Conservation (phyloP, 1,140 invertebrate species). For the Drosophila melanogaster region Release_6_plus_ISO1_MT NC_004354.4:6015501-6016000, state of each 20-base stretch:
- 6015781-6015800: conserved; percentile 41
- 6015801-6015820: conserved; percentile 60
- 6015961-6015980: neutral
- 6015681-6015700: conserved; percentile 75
- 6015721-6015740: conserved; percentile 2
- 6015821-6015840: neutral
- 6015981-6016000: neutral
- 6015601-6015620: neutral
- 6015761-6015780: conserved; percentile 42
- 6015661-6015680: conserved; percentile 48
- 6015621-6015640: conserved; percentile 4
- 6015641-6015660: conserved; percentile 15
- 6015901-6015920: conserved; percentile 77
- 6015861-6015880: conserved; percentile 23
- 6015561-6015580: conserved; percentile 67
- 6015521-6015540: neutral
- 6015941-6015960: conserved; percentile 12
- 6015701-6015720: conserved; percentile 42
- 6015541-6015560: conserved; percentile 64
- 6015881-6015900: conserved; percentile 62
- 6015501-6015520: too few species aligned
- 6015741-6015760: neutral
- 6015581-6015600: conserved; percentile 75
- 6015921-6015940: conserved; percentile 35
- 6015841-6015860: neutral